Conservation (phyloP, 2,888 invertebrate species). For the Hyalella azteca region DNA sequence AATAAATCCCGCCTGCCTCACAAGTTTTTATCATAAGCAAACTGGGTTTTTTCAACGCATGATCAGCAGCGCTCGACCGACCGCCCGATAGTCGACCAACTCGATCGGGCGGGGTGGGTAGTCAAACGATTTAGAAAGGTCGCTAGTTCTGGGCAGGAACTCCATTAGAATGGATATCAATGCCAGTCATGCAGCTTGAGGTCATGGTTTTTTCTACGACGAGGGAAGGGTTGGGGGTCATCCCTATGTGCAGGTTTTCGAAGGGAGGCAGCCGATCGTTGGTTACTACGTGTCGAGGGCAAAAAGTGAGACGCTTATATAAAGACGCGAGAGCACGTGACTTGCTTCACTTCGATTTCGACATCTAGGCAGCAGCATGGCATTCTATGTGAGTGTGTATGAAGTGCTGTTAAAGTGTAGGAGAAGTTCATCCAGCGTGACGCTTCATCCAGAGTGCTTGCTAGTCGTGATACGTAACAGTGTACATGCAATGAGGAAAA, state of each 20-base stretch:
- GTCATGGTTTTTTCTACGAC: conserved; percentile 15
- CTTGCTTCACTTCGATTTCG: background rate
- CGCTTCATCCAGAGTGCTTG: no score
- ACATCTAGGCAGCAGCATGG: conserved; percentile 20
- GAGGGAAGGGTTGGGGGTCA: conserved; percentile 2
- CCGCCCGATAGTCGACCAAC: no score
- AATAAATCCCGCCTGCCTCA: conserved; percentile 19
- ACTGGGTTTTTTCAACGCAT: conserved; percentile 4
- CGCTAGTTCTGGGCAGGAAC: conserved; percentile 31
- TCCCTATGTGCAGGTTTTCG: background rate
- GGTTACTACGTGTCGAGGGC: background rate
- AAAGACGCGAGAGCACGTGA: background rate
- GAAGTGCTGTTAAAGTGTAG: no score
- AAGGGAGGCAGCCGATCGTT: conserved; percentile 26
- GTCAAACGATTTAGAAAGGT: conserved; percentile 18
- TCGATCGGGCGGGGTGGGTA: conserved; percentile 9
- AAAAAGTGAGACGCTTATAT: conserved; percentile 1
- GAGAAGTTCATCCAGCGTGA: no score
- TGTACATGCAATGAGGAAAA: no score
- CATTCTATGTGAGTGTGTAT: conserved; percentile 25
- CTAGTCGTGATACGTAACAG: no score
- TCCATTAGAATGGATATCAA: conserved; percentile 36
- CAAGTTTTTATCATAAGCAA: conserved; percentile 24
- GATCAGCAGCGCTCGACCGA: conserved; percentile 33
- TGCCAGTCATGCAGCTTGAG: conserved; percentile 32